These are phyloP conservation scores for Sparidentex hasta DNA, from an alignment of 2,797 vertebrate species.

Conservation along the genomic window DNA sequence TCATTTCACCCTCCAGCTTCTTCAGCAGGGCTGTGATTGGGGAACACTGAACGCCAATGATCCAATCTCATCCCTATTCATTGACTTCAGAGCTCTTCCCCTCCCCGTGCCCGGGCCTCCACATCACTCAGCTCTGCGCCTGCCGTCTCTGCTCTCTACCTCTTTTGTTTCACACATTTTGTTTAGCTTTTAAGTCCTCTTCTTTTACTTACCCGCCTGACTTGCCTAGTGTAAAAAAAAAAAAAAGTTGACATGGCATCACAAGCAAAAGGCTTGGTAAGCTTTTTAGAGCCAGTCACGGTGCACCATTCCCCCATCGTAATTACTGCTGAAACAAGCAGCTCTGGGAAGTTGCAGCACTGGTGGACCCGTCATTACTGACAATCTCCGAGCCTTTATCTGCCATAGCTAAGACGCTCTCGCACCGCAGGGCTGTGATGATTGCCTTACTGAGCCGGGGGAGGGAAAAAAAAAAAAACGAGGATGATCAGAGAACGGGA, in stretches of 20 bases:
- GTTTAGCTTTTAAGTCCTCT: slow-evolving; percentile 61
- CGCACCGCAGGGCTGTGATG: slow-evolving; percentile 64
- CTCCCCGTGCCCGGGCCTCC: background rate
- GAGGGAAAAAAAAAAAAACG: slow-evolving; percentile 18
- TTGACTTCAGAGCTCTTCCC: slow-evolving; percentile 28
- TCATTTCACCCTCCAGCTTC: slow-evolving; percentile 44
- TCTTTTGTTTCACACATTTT: slow-evolving; percentile 65
- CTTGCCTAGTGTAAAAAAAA: slow-evolving; percentile 47
- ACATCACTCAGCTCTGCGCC: slow-evolving; percentile 17
- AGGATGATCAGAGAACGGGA: slow-evolving; percentile 55
- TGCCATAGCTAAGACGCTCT: slow-evolving; percentile 67
- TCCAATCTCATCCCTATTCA: slow-evolving; percentile 76
- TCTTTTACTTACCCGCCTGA: slow-evolving; percentile 29
- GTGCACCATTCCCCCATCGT: slow-evolving; percentile 56
- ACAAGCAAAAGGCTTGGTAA: slow-evolving; percentile 70
- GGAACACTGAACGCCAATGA: slow-evolving; percentile 48
- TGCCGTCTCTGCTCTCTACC: slow-evolving; percentile 38
- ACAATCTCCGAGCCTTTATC: slow-evolving; percentile 78
- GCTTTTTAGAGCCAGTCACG: slow-evolving; percentile 75
- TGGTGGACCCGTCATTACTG: slow-evolving; percentile 78
- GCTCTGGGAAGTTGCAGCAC: slow-evolving; percentile 74
- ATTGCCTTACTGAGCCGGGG: slow-evolving; percentile 62
- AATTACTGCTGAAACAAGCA: slow-evolving; percentile 83
- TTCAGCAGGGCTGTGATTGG: slow-evolving; percentile 64
- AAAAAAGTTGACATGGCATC: slow-evolving; percentile 66